Base-by-base conservation (phyloP, 2,113 vertebrate species). In the Tiliqua scincoides region DNA sequence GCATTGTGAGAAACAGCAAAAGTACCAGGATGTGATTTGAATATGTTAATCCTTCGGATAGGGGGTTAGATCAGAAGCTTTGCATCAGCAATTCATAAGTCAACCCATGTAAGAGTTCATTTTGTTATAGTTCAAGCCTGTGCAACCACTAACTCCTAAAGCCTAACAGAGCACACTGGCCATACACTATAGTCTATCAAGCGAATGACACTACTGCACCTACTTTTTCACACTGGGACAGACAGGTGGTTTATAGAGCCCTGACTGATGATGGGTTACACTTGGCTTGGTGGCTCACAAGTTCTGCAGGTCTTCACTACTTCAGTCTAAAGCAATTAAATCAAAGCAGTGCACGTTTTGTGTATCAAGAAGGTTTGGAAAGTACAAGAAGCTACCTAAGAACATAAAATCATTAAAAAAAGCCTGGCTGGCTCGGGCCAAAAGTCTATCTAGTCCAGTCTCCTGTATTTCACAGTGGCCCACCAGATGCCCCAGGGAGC, bases 31-130 rank as follows among this genome's bases (percentile, higher is more conserved):
- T 85, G 67, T 72, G 76, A 79, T 40, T 37, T 79, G 57, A 86
- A 86, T 79, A 79, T 27, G 54, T 85, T 68, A 85, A 61, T 14
- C 35, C 73, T 72, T n/a, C 32, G 72, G 68, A 62, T 37, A 72
- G 61, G 20, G 21, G 35, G 27, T 72, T 35, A 79, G 68, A 62
- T 32, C 32, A 35, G 35, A 37, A 61, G 73, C 57, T 52, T 72
- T 73, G 20, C 14, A 59, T 57, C 57, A 72, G 40, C 77, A 80
- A 14, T 80, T 72, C 77, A 37, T 12, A n/a, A 80, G 21, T 57
- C 77, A 86, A 40, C 25, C 68, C n/a, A 63, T 4, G 17, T 37
- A 21, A 63, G 57, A 74, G 40, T 62, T 71, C 71, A 57, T 79
- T 72, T 85, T 72, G 76, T 14, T 43, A 18, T 59, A 61, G 37